These are phyloP conservation scores for Contarinia nasturtii DNA, from an alignment of 1,140 invertebrate genomes.

Conservation along the genomic window DNA sequence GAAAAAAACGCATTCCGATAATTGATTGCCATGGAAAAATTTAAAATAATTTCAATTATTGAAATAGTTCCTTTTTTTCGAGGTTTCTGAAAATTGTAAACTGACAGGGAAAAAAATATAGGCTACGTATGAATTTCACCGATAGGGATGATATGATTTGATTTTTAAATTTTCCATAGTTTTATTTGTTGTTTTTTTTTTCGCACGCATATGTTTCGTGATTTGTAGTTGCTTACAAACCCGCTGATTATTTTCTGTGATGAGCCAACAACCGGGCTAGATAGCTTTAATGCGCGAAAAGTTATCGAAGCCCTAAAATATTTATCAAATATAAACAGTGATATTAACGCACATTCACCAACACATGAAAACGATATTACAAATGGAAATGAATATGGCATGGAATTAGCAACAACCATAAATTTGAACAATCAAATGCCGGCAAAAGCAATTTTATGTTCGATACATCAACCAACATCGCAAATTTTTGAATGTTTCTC, in stretches of 20 bases:
- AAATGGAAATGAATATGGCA: background rate
- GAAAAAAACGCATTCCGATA: no score
- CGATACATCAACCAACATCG: constrained; percentile 75
- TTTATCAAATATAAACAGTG: constrained; percentile 24
- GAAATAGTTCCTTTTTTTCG: no score
- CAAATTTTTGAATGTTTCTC: constrained; percentile 67
- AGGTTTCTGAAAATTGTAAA: no score
- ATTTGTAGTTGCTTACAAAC: constrained; percentile 56
- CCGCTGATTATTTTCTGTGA: constrained; percentile 63
- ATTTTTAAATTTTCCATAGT: no score
- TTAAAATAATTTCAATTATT: no score
- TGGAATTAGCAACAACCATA: background rate
- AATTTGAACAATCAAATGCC: no score
- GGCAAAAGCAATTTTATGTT: constrained; percentile 62
- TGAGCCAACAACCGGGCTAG: constrained; percentile 65
- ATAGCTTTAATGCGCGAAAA: constrained; percentile 57
- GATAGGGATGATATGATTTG: no score
- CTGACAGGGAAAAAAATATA: no score
- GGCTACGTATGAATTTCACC: no score
- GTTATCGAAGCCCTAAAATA: constrained; percentile 48
- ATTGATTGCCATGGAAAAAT: no score
- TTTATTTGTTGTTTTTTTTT: no score
- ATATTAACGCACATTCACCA: background rate
- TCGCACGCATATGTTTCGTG: no score
- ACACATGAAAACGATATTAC: background rate